Conservation (phyloP, 2,888 invertebrate genomes). For the Ctena decussata region DNA sequence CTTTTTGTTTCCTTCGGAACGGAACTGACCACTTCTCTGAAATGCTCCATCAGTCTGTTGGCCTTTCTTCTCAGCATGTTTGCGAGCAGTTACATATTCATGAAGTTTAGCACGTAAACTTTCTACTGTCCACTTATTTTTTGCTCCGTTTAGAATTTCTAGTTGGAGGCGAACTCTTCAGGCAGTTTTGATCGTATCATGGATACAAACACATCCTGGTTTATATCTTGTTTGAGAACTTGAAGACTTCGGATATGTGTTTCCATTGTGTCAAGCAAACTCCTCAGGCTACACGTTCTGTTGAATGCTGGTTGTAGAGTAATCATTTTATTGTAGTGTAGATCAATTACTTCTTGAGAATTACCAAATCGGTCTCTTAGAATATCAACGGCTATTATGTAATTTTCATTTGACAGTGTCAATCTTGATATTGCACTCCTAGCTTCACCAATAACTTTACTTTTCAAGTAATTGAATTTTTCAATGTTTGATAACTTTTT, state of each 20-base stretch:
- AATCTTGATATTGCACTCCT: background rate
- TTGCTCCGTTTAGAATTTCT: conserved; percentile 13
- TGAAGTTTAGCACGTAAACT: no score
- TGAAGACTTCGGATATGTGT: conserved; percentile 42
- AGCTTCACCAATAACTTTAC: background rate
- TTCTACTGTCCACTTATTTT: conserved; percentile 17
- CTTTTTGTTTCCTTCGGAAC: no score
- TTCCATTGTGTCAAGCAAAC: background rate
- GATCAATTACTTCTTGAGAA: background rate
- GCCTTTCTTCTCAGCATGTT: no score
- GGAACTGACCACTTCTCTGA: no score
- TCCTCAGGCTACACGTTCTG: background rate
- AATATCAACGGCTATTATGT: background rate
- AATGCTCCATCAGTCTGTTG: no score
- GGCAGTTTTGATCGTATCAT: conserved; percentile 18
- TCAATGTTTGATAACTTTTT: background rate
- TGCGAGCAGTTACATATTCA: no score
- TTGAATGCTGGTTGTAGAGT: background rate
- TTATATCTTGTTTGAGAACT: conserved; percentile 14
- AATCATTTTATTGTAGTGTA: background rate
- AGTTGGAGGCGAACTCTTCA: background rate
- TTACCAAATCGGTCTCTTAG: conserved; percentile 3
- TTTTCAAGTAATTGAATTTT: conserved; percentile 3
- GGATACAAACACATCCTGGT: conserved; percentile 27
- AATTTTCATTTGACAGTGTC: conserved; percentile 12